phyloP scores from a whole-genome alignment of 2,797 vertebrate species.

The Neosilurus mollespiculum region DNA sequence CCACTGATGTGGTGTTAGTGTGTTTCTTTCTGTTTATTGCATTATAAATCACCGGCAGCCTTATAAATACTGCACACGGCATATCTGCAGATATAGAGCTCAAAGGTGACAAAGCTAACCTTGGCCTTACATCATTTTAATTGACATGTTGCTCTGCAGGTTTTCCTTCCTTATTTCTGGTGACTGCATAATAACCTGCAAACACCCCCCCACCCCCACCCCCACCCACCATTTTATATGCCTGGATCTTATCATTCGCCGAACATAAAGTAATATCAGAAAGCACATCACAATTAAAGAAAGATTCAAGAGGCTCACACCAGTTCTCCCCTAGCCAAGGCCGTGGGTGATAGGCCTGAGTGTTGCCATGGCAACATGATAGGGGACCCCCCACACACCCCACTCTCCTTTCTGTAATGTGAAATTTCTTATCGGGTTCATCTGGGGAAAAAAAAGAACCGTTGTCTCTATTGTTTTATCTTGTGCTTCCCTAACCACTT shows the following conservation, averaged over 20 bases:
- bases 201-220: not conserved
- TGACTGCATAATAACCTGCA: not conserved
- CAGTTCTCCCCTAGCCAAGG: constrained; percentile 27
- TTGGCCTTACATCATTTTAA: not conserved
- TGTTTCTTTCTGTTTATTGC: not conserved
- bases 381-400: not conserved
- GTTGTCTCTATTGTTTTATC: constrained; percentile 50
- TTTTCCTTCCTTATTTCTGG: not conserved
- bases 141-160: not conserved
- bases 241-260: not conserved
- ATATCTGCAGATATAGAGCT: not conserved
- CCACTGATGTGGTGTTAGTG: not conserved
- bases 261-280: constrained; percentile 35
- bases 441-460: constrained; percentile 16
- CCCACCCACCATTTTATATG: not conserved
- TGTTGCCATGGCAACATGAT: constrained; percentile 55
- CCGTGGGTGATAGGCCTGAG: constrained; percentile 43
- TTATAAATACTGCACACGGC: constrained; percentile 17
- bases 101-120: not conserved
- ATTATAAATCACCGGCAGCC: constrained; percentile 8
- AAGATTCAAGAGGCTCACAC: constrained; percentile 25
- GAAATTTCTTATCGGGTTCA: constrained; percentile 53
- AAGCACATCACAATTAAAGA: constrained; percentile 30
- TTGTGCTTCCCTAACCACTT: constrained; percentile 49
- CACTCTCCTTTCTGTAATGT: constrained; percentile 41